These are phyloP conservation scores for Nasonia oneida DNA, from an alignment of 2,888 invertebrate species.

Conservation along the genomic window DNA sequence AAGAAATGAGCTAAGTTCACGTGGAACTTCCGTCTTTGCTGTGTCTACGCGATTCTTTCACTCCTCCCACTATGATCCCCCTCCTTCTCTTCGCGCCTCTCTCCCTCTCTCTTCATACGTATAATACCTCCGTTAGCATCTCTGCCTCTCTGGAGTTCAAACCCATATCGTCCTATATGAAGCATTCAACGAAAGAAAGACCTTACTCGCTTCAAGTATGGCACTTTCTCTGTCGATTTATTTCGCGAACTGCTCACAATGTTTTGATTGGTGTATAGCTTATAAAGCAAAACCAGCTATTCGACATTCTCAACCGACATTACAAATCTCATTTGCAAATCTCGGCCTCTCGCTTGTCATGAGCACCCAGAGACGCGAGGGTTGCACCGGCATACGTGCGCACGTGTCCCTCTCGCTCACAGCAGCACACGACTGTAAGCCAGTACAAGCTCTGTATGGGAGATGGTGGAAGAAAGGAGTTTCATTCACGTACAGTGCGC, in stretches of 20 bases:
- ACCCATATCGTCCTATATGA: background rate
- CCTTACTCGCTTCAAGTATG: slow-evolving; percentile 31
- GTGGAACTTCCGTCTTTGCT: slow-evolving; percentile 43
- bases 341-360: background rate
- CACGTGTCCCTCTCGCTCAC: background rate
- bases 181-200: slow-evolving; percentile 21
- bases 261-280: background rate
- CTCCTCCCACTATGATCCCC: background rate
- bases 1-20: slow-evolving; percentile 50
- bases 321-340: slow-evolving; percentile 16
- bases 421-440: no score
- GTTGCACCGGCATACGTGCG: background rate
- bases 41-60: slow-evolving; percentile 23
- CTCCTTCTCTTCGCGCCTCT: background rate
- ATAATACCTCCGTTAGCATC: slow-evolving; percentile 33
- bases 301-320: background rate
- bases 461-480: background rate
- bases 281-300: background rate
- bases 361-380: background rate
- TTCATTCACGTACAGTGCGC: slow-evolving; percentile 3
- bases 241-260: background rate
- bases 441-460: background rate
- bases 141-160: slow-evolving; percentile 6
- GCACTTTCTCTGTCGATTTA: slow-evolving; percentile 11
- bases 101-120: slow-evolving; percentile 11